A percentile compares a stretch with the other conserved stretches of the same genome.
These are phyloP conservation scores for Mormyrops attenuatus DNA, from an alignment of 2,797 vertebrate species.

Conservation along the genomic window DNA sequence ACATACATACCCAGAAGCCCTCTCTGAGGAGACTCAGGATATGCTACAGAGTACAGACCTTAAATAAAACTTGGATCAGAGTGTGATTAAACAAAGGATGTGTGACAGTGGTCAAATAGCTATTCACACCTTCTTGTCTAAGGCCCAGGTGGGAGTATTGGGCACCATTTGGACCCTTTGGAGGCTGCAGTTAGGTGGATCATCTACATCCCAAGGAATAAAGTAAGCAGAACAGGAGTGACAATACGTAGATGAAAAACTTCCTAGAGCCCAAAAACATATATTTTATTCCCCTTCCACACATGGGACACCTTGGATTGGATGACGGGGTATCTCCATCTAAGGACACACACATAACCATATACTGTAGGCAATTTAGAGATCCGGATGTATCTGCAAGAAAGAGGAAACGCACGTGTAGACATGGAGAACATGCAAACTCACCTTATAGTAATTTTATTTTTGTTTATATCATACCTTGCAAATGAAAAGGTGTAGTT, in stretches of 20 bases:
- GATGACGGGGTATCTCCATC: background rate
- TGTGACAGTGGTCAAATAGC: background rate
- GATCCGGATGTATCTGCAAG: background rate
- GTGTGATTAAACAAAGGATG: background rate
- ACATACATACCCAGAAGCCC: background rate
- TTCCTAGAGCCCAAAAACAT: background rate
- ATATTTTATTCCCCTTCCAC: background rate
- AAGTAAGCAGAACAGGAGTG: background rate
- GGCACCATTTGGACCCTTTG: background rate
- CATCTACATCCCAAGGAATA: background rate
- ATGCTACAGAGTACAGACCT: background rate
- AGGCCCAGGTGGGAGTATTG: background rate
- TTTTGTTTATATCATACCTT: background rate
- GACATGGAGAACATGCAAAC: background rate
- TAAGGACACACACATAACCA: background rate
- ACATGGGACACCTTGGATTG: background rate
- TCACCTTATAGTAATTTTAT: background rate
- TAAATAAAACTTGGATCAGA: background rate
- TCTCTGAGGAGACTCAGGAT: background rate
- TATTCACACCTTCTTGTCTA: background rate
- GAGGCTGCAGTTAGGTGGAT: background rate
- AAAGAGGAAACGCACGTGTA: background rate
- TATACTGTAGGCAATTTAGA: background rate
- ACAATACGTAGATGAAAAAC: background rate
- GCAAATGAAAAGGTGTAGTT: background rate